Evolutionary conservation across 2,113 vertebrate species (phyloP).

Genomic region (Pimephales promelas): DNA sequence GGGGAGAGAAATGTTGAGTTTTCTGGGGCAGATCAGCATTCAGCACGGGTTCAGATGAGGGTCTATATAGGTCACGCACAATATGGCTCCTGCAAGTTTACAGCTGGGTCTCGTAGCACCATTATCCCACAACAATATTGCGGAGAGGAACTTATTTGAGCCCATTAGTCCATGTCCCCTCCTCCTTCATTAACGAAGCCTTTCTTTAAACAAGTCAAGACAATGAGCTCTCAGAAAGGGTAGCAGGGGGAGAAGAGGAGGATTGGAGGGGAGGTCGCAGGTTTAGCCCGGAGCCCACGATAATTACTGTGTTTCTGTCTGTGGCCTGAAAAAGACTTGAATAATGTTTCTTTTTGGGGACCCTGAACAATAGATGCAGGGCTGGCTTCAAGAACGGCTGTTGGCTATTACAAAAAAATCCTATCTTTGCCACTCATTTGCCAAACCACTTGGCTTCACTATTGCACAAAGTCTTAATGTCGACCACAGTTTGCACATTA

Average conservation of each 20-base stretch:
- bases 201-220: constrained; percentile 77
- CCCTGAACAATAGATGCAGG: constrained; percentile 56
- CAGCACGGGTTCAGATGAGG: constrained; percentile 63
- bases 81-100: constrained; percentile 67
- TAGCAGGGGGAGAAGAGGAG: constrained; percentile 62
- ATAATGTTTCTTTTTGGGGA: constrained; percentile 63
- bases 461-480: constrained; percentile 12
- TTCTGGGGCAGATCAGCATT: constrained; percentile 56
- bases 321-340: constrained; percentile 62
- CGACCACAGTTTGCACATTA: constrained; percentile 11
- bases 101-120: constrained; percentile 70
- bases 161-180: constrained; percentile 77
- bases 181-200: constrained; percentile 79
- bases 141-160: constrained; percentile 78
- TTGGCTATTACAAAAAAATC: constrained; percentile 61
- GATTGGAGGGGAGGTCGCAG: constrained; percentile 69
- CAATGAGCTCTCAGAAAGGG: constrained; percentile 78
- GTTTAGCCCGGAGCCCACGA: constrained; percentile 50
- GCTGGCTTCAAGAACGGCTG: constrained; percentile 64
- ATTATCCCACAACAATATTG: constrained; percentile 66
- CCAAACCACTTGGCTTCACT: constrained; percentile 28
- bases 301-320: constrained; percentile 77
- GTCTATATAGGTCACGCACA: constrained; percentile 71
- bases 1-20: constrained; percentile 4
- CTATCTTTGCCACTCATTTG: constrained; percentile 49